Evolutionary conservation across 2,797 vertebrate species (phyloP).

Genomic region (Leucoraja ocellata): DNA sequence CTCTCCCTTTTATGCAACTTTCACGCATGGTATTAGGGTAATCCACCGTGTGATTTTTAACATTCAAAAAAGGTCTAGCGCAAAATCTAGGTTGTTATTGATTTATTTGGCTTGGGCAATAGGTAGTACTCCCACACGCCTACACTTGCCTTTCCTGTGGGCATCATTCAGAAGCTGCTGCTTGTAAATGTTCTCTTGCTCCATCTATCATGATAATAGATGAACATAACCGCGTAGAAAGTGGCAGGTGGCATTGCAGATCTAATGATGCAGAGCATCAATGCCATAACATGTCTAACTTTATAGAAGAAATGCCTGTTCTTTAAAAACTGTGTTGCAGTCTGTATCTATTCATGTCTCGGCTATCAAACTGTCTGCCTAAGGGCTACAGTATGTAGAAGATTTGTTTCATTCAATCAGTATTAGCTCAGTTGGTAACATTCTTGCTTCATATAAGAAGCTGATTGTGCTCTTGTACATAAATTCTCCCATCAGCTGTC

Average conservation of each 20-base stretch:
- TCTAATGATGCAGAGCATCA: neutral
- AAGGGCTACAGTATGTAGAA: neutral
- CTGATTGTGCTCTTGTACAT: no score
- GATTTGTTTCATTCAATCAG: neutral
- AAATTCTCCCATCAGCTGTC: neutral
- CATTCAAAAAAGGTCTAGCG: no score
- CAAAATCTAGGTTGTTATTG: no score
- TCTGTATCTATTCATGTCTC: neutral
- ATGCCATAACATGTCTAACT: neutral
- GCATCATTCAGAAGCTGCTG: neutral
- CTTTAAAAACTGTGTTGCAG: neutral
- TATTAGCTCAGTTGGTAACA: neutral
- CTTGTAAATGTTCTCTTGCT: neutral
- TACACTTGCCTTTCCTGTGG: neutral
- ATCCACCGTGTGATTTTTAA: no score
- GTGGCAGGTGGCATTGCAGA: neutral
- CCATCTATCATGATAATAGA: neutral
- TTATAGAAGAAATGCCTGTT: neutral
- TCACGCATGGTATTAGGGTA: no score
- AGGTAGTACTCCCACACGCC: neutral
- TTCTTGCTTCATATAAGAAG: neutral
- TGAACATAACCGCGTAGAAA: neutral
- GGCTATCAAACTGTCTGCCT: neutral
- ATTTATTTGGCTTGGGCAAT: neutral
- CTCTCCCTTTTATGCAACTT: no score